These are phyloP conservation scores for Ptiloglossa arizonensis DNA, from an alignment of 1,140 invertebrate species.

Conservation along the genomic window DNA sequence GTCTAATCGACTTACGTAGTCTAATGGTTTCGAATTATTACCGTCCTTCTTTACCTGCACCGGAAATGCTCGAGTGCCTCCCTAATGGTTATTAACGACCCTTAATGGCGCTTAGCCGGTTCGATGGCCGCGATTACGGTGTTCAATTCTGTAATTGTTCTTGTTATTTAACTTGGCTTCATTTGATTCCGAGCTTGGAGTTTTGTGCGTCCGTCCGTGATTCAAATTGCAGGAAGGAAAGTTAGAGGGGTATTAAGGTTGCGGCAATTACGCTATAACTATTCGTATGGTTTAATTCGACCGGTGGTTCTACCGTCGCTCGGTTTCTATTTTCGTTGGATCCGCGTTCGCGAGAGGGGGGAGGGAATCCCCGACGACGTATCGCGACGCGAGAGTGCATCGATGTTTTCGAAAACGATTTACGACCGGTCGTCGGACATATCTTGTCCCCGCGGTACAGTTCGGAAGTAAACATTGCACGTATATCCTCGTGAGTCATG, in stretches of 20 bases:
- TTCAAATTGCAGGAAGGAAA: not conserved
- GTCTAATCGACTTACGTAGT: conserved; percentile 44
- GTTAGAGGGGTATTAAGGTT: not conserved
- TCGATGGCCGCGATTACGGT: conserved; percentile 4
- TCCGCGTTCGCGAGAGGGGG: not conserved
- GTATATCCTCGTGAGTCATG: conserved; percentile 17
- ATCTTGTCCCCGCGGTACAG: not conserved
- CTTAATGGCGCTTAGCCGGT: conserved; percentile 17
- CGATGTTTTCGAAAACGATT: not conserved
- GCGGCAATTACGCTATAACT: not conserved
- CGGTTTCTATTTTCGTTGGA: not conserved
- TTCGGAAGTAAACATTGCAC: conserved; percentile 22
- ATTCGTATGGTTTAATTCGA: not conserved
- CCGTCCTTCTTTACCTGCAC: conserved; percentile 22
- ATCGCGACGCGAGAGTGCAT: not conserved
- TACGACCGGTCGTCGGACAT: not conserved
- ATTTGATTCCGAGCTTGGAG: not conserved
- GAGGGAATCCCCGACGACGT: not conserved
- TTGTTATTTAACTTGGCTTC: not conserved
- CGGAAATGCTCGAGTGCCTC: conserved; percentile 22
- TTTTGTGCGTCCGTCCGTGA: not conserved
- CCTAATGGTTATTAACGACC: conserved; percentile 46
- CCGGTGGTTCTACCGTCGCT: not conserved
- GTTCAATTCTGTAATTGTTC: conserved; percentile 32
- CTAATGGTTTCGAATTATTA: conserved; percentile 44